Evolutionary conservation across 2,797 vertebrate species (phyloP), one percentile per base, ranked within the genome.

Genomic region (Cuculus canorus): DNA sequence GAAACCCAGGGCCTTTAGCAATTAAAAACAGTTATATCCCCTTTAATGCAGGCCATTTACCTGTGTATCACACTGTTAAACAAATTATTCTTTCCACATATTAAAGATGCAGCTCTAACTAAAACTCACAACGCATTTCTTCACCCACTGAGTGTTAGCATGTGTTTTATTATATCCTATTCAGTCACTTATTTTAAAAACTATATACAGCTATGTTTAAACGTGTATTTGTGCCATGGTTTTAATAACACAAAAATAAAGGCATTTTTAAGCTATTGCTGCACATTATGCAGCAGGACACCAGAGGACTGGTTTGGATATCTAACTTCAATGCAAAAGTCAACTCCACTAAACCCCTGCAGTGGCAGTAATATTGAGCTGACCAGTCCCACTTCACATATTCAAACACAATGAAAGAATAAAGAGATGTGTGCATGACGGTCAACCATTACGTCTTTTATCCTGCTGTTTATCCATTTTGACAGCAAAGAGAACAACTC

Each of bases 131-230:
- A 96, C 45, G 86, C 88, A 47, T 89, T 96, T 93, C 87, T 83
- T 95, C 87, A 96, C 30, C 77, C 78, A 94, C 66, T 92, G 91
- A 53, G 50, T 93, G 84, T 96, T 93, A 95, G 60, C 78, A 47
- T 91, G 82, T 96, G 81, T 93, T 94, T 76, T 96, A 89, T 94
- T 95, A 97, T 83, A 86, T 48, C 57, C 82, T 86, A 95, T 82
- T 94, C 81, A 90, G 60, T 96, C 91, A 96, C 76, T 95, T 88
- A 61, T 47, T 86, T 89, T 93, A 97, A 97, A 95, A 98, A 97
- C 96, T 96, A 97, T 96, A 96, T 95, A 97, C 96, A 98, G 88
- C 88, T 97, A 92, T 30, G 82, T 97, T 97, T 96, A 97, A 97
- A 97, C 64, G 56, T 96, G 77, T 90, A 94, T 78, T 96, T 97